phyloP scores from a whole-genome alignment of 2,113 vertebrate genomes.

The Hirundichthys speculiger region DNA sequence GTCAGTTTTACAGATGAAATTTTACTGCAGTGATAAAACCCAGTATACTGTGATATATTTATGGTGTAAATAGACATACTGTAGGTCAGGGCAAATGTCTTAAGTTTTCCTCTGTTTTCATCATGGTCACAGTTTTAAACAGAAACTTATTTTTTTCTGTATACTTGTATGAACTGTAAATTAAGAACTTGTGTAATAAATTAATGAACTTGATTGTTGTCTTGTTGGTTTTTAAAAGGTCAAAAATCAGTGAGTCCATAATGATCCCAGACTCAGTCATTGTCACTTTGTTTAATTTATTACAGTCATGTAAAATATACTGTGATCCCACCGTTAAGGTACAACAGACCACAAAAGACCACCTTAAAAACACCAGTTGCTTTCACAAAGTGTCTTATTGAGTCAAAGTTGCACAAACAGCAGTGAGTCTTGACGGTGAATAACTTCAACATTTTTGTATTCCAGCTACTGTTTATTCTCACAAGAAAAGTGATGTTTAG shows the following conservation, averaged over 20 bases:
- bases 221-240: constrained; percentile 7
- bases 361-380: too few species aligned
- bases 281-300: not conserved
- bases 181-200: constrained; percentile 46
- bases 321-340: too few species aligned
- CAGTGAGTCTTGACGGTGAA: not conserved
- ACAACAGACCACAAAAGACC: too few species aligned
- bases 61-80: constrained; percentile 52
- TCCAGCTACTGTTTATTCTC: constrained; percentile 10
- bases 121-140: constrained; percentile 27
- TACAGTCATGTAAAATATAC: too few species aligned
- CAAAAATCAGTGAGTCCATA: not conserved
- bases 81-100: constrained; percentile 46
- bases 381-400: too few species aligned
- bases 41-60: constrained; percentile 45
- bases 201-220: constrained; percentile 12
- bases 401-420: not conserved
- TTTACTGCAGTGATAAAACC: constrained; percentile 12
- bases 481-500: constrained; percentile 52
- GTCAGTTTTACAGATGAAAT: constrained; percentile 4
- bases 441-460: not conserved
- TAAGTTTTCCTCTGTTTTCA: constrained; percentile 39
- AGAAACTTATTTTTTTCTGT: constrained; percentile 9
- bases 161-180: constrained; percentile 44
- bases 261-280: not conserved